Percentiles rank a stretch among this genome's conserved stretches.
phyloP scores from a whole-genome alignment of 35 echinoderm and acorn worm genomes.

The Stichopus chloronotus region DNA sequence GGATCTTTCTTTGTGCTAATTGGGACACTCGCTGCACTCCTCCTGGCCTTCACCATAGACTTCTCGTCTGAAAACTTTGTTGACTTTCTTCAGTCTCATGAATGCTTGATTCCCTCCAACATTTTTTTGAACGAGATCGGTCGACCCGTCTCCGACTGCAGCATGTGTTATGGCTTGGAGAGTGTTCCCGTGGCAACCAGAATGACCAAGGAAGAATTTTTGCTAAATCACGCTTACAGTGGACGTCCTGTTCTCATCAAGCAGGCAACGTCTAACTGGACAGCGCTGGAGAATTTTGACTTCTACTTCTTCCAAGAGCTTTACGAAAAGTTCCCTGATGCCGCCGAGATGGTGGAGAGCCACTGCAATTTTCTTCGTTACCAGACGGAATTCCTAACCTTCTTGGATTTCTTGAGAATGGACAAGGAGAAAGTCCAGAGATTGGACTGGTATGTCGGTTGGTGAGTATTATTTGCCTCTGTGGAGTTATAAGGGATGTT shows the following conservation, averaged over 20 bases:
- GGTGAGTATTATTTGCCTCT: constrained; percentile 58
- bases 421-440: constrained; percentile 55
- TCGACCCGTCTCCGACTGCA: constrained; percentile 69
- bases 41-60: background rate
- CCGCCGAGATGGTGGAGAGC: constrained; percentile 62
- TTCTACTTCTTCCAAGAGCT: constrained; percentile 79
- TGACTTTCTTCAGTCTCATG: background rate
- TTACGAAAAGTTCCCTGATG: constrained; percentile 59
- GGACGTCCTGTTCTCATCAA: constrained; percentile 73
- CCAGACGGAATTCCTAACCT: constrained; percentile 72
- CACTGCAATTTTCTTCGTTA: constrained; percentile 88
- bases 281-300: constrained; percentile 70
- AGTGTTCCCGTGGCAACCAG: constrained; percentile 52
- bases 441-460: constrained; percentile 87
- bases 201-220: constrained; percentile 72
- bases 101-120: constrained; percentile 67
- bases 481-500: background rate
- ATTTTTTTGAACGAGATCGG: constrained; percentile 60
- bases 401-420: constrained; percentile 79
- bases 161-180: constrained; percentile 67
- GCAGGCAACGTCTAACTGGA: constrained; percentile 75
- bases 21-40: background rate
- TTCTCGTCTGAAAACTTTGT: background rate
- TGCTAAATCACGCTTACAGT: constrained; percentile 82
- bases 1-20: background rate